Evolutionary conservation across 2,797 vertebrate genomes (phyloP).

Genomic region (Falco berigora): DNA sequence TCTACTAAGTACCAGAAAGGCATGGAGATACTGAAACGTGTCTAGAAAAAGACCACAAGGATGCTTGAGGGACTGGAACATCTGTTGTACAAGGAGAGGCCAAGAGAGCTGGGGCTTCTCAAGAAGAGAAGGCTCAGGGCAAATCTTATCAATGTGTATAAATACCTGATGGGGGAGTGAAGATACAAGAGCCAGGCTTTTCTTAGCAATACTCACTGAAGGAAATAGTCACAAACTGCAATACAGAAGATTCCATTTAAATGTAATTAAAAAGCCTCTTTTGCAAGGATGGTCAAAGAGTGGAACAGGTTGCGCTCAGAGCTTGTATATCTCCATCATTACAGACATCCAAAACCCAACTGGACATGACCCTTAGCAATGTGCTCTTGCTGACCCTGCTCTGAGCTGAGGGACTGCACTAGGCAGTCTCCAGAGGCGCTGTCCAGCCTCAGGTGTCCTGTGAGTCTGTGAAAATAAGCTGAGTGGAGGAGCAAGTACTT

Average conservation of each 20-base stretch:
- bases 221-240: not conserved
- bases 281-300: not conserved
- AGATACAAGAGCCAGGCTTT: not conserved
- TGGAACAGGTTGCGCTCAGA: not conserved
- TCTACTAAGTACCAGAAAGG: not conserved
- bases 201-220: not conserved
- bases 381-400: not conserved
- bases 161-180: not conserved
- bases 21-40: not conserved
- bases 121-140: not conserved
- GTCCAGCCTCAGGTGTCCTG: not conserved
- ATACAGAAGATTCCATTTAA: not conserved
- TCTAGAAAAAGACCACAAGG: not conserved
- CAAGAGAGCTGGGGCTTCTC: not conserved
- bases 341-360: not conserved
- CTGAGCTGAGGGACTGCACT: not conserved
- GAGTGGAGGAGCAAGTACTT: not conserved
- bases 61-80: not conserved
- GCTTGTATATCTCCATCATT: not conserved
- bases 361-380: not conserved
- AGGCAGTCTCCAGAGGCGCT: not conserved
- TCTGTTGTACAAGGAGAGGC: not conserved
- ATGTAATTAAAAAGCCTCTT: not conserved
- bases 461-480: not conserved
- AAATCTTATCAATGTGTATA: not conserved